Base-by-base conservation (phyloP, 1,140 invertebrate species). In the Pomacea maculata region DNA sequence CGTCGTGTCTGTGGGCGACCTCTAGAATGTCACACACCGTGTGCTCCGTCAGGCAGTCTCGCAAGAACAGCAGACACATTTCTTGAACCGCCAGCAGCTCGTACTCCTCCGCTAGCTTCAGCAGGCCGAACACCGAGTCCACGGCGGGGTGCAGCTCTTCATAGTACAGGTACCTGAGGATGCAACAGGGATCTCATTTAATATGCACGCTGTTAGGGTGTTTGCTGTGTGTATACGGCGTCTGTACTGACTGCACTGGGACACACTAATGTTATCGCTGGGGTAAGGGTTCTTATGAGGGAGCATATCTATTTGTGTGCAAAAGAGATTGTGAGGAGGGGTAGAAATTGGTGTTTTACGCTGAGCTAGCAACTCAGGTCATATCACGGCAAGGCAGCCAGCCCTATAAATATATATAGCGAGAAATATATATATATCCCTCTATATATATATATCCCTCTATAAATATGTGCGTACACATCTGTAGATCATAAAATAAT, bases 101-200 rank as follows among this genome's bases (percentile, higher is more conserved):
- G 57, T 79, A 83, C 29, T 77, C 67, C n/a, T 83, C 82, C 12
- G 82, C 80, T n/a, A 77, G 76, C 4, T 55, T 61, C 65, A 83
- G 63, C 15, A 83, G 34, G 1, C 80, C 79, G 15, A 83, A 80
- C 15, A 83, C 82, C 55, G 45, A 78, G 0, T 67, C 54, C 15
- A 74, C 80, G 14, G 81, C 61, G 1, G 80, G 79, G 52, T 81
- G 75, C 45, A 79, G 79, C 45, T 83, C 80, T 25, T 79, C 82
- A 76, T 80, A 83, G 65, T 83, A 83, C 15, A 83, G 63, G 61
- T 83, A 80, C 52, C 82, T 83, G 80, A 4, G 12, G n/a, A 68
- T 7, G 25, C 52, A 72, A 45, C 61, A 74, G 34, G 34, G 65
- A 61, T 17, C 17, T 75, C 65, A 71, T 54, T 45, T 45, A 45